Percentiles rank a stretch among this genome's conserved stretches.
These are phyloP conservation scores for Lithobates sylvaticus DNA, from an alignment of 2,797 vertebrate species.

Conservation along the genomic window DNA sequence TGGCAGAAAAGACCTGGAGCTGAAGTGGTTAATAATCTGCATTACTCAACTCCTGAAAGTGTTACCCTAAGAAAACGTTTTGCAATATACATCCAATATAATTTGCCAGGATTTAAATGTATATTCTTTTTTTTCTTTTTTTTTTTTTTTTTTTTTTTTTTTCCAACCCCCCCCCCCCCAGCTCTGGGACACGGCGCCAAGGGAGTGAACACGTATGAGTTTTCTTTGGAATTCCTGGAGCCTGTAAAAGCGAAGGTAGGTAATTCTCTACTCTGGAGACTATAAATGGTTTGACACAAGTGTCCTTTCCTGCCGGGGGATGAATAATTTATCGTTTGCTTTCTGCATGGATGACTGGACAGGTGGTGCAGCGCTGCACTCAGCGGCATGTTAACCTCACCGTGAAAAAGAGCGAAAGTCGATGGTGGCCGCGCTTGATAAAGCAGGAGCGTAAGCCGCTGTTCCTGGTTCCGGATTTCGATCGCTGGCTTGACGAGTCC, in stretches of 20 bases:
- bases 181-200: slow-evolving; percentile 93
- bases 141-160: slow-evolving; percentile 29
- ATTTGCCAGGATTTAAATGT: no score
- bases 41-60: no score
- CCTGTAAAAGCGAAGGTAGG: slow-evolving; percentile 88
- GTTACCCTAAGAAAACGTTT: no score
- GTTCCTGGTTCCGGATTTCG: slow-evolving; percentile 92
- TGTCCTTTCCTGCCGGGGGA: background rate
- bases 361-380: slow-evolving; percentile 88
- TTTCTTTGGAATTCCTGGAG: slow-evolving; percentile 88
- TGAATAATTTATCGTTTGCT: background rate
- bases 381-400: slow-evolving; percentile 92
- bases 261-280: background rate
- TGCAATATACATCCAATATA: no score
- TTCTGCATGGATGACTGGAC: background rate
- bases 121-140: slow-evolving; percentile 1
- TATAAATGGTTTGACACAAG: background rate
- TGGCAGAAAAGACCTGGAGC: no score
- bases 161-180: slow-evolving; percentile 64
- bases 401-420: slow-evolving; percentile 83
- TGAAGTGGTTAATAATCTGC: no score
- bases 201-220: slow-evolving; percentile 92
- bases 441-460: slow-evolving; percentile 88
- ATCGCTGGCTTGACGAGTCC: slow-evolving; percentile 96
- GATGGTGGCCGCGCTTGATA: slow-evolving; percentile 92